Base-by-base conservation (phyloP, 2,113 vertebrate genomes). In the Apaloderma vittatum region DNA sequence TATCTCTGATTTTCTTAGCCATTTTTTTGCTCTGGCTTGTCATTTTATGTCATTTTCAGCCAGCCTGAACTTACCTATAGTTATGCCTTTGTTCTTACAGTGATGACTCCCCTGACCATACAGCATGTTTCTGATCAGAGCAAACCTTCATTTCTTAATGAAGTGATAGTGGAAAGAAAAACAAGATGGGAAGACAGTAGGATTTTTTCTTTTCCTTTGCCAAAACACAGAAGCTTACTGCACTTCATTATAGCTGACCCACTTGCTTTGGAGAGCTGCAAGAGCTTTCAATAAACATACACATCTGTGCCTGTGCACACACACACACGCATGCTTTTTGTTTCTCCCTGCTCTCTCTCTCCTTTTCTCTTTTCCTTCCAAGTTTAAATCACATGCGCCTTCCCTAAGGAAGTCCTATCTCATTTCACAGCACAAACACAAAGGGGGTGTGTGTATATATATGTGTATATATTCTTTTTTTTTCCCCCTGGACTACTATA, bases 31-130 rank as follows among this genome's bases (percentile, higher is more conserved):
- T 73, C 45, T 86, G 37, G 21, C 15, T 70, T 86, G 20, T 77
- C 36, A 70, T 91, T 94, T 82, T 78, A 78, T 73, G 57, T 79
- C 40, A 83, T 94, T 73, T 93, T 63, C 49, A 86, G 26, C 27
- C 16, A 61, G 23, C 57, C 49, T 91, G 63, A 89, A 79, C 15
- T 76, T 75, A n/a, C 11, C 37, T 75, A 36, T 51, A 77, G 84
- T 59, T 71, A 83, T 46, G 49, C 19, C 40, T 73, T 75, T 93
- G 55, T 73, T 79, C 43, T 94, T 86, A 84, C 58, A 67, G 45
- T 48, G 61, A 67, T 57, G 45, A 71, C 66, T 80, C 48, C 72
- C 43, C 29, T 90, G 73, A 88, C 84, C 11, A 4, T 32, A 77
- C 4, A 89, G 48, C 49, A 61, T 15, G 26, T n/a, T 92, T 84